phyloP scores from a whole-genome alignment of 1,140 invertebrate species.

The Aphaenogaster floridana region DNA sequence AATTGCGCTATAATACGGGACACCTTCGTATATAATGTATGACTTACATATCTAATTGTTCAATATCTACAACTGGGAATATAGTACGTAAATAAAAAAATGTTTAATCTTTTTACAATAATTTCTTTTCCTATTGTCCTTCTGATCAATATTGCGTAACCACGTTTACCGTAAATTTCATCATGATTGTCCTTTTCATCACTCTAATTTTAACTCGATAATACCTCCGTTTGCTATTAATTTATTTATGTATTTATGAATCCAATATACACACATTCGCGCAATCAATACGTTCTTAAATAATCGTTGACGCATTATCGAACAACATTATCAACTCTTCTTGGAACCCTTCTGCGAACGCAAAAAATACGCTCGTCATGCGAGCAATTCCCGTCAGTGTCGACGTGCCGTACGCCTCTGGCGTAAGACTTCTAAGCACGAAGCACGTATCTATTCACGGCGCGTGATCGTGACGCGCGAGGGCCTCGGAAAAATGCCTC shows the following conservation, averaged over 20 bases:
- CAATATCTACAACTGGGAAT: neutral
- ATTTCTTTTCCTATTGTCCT: neutral
- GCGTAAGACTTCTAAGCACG: slow-evolving; percentile 35
- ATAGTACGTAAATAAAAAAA: neutral
- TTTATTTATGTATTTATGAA: neutral
- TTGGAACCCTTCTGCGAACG: neutral
- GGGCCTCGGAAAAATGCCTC: slow-evolving; percentile 8
- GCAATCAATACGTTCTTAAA: neutral
- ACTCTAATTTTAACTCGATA: neutral
- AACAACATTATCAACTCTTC: slow-evolving; percentile 27
- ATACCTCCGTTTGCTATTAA: neutral
- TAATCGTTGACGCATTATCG: neutral
- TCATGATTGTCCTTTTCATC: neutral
- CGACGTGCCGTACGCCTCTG: neutral
- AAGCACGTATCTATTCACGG: slow-evolving; percentile 32
- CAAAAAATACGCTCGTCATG: slow-evolving; percentile 23
- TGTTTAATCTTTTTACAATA: neutral
- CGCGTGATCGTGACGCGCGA: slow-evolving; percentile 34
- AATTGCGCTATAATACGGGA: slow-evolving; percentile 13
- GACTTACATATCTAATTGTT: neutral
- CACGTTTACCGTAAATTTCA: neutral
- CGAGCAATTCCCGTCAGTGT: slow-evolving; percentile 6
- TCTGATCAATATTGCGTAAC: neutral
- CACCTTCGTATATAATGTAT: neutral
- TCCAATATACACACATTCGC: neutral